phyloP scores from a whole-genome alignment of 2,113 vertebrate species.

The Erpornis zantholeuca region DNA sequence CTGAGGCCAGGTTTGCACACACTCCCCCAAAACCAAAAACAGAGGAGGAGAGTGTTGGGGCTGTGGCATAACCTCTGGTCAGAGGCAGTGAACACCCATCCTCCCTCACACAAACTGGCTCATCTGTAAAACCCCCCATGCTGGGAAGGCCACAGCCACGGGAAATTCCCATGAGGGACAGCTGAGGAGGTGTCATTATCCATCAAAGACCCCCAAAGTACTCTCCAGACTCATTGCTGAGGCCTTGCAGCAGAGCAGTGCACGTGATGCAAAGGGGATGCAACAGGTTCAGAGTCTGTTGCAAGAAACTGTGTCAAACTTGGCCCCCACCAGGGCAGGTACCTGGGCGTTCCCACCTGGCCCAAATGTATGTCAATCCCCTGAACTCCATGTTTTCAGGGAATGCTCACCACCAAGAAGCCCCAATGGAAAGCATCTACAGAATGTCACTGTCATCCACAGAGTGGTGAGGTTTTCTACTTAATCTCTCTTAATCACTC shows the following conservation, averaged over 20 bases:
- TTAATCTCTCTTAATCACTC: no score
- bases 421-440: no score
- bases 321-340: no score
- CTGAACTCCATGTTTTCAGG: no score
- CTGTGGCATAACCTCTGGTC: neutral
- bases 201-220: neutral
- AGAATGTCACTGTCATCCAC: no score
- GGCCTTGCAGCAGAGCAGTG: neutral
- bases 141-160: neutral
- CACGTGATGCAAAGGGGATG: no score
- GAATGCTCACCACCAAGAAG: no score
- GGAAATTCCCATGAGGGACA: neutral
- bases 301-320: no score
- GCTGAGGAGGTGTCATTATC: neutral
- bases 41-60: neutral
- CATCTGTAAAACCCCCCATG: neutral
- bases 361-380: no score
- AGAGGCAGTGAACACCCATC: neutral
- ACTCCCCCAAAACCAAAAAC: neutral
- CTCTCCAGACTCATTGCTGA: neutral
- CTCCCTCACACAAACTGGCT: neutral
- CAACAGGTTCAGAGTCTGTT: no score
- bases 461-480: no score
- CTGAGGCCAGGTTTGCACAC: neutral
- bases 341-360: no score